Evolutionary conservation across 2,113 vertebrate genomes (phyloP), one percentile per base, ranked within the genome.

Genomic region (western clawed frog (Xenopus tropicalis)): DNA sequence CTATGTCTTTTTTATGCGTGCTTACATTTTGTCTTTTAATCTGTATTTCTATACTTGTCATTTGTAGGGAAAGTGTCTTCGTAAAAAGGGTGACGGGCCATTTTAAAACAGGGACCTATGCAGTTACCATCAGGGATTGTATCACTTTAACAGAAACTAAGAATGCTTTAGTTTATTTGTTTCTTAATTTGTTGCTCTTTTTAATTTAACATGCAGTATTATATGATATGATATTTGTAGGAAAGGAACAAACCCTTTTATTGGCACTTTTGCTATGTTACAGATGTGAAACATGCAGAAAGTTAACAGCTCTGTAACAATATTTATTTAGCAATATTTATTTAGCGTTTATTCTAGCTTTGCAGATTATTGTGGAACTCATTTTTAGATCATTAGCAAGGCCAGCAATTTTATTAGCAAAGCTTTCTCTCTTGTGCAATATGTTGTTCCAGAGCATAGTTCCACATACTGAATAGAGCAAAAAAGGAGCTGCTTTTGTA

Each of bases 341-440:
- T 10, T 54, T 54, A 54, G 52, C 19, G 17, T 54, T 54, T 3
- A 17, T 54, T 54, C 19, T n/a, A n/a, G 52, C 14, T n/a, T 14
- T 54, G 52, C 52, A n/a, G 19, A 48, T 37, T 17, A 10, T 48
- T 48, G 46, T 3, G 11, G 46, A 48, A 25, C 61, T 29, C 61
- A 61, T n/a, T 42, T 62, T 21, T 63, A 29, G 59, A 71, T 62
- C 22, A 52, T 71, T 52, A 71, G 24, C 19, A 52, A 62, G 22
- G 62, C 70, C 51, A 71, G 58, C 70, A 62, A 46, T 63, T 71
- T 61, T 63, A 42, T 17, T 71, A 59, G 70, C 59, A 71, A 71
- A 29, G 29, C 29, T 37, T 5, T 37, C 29, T 37, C 29, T 37
- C 29, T 37, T 5, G 29, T 37, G 29, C 29, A 37, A 37, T 37